A percentile compares a stretch with the other conserved stretches of the same genome.
These are phyloP conservation scores for Fratercula arctica DNA, from an alignment of 2,797 vertebrate species.

Conservation along the genomic window DNA sequence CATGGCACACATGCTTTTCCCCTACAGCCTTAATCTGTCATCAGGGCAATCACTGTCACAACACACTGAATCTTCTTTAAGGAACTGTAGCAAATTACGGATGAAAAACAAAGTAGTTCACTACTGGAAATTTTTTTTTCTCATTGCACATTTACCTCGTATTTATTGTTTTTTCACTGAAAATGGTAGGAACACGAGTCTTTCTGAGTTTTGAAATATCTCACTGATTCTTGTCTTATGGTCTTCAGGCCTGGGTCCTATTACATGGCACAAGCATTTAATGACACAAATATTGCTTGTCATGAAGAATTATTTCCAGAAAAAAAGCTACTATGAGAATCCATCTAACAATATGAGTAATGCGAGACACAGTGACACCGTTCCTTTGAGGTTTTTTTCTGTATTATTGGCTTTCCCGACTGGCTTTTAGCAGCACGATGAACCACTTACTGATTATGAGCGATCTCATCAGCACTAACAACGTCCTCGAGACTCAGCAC, in stretches of 20 bases:
- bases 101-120: neutral
- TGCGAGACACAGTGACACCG: neutral
- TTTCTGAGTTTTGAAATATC: neutral
- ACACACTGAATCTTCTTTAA: neutral
- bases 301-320: neutral
- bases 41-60: neutral
- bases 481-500: neutral
- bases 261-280: neutral
- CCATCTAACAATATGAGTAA: neutral
- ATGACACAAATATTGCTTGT: slow-evolving; percentile 7
- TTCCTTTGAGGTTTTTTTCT: slow-evolving; percentile 15
- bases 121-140: neutral
- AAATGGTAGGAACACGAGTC: neutral
- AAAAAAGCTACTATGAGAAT: neutral
- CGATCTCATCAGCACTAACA: slow-evolving; percentile 19
- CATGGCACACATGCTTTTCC: neutral
- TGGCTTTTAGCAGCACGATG: slow-evolving; percentile 24
- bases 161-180: neutral
- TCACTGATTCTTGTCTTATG: neutral
- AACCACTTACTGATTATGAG: slow-evolving; percentile 16
- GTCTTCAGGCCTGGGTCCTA: neutral
- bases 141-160: neutral
- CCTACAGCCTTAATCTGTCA: neutral
- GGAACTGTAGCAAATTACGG: neutral
- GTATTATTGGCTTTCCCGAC: slow-evolving; percentile 5